A percentile compares a stretch with the other conserved stretches of the same genome.
phyloP scores from a whole-genome alignment of 2,113 vertebrate species.

The Bucco capensis region DNA sequence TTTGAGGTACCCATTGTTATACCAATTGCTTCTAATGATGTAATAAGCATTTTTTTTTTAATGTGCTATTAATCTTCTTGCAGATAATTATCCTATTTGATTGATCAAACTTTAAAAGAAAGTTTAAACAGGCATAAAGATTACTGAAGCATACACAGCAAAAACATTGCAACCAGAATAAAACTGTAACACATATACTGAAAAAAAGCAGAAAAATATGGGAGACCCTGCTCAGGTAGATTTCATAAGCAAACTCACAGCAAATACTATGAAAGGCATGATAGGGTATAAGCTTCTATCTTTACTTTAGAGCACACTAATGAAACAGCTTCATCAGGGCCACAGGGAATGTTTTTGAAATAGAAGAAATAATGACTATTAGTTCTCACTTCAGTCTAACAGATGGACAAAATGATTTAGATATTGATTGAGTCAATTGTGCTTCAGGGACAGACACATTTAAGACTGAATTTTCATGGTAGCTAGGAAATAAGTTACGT shows the following conservation, averaged over 20 bases:
- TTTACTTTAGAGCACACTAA: constrained; percentile 1
- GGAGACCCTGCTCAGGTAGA: neutral
- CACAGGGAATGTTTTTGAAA: neutral
- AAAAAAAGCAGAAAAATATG: neutral
- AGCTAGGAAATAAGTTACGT: neutral
- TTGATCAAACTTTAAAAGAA: constrained; percentile 13
- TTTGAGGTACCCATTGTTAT: neutral
- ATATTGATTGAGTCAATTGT: neutral
- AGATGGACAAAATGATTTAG: neutral
- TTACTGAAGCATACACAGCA: neutral
- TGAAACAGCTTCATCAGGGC: neutral
- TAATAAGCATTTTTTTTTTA: constrained; percentile 4
- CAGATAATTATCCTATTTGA: neutral
- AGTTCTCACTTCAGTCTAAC: neutral
- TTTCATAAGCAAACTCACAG: neutral
- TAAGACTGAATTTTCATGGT: neutral
- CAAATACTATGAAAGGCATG: neutral
- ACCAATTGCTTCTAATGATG: neutral
- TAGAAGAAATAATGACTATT: neutral
- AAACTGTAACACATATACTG: neutral
- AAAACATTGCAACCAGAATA: neutral
- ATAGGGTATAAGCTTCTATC: neutral
- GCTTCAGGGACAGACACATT: neutral
- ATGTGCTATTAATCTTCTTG: neutral
- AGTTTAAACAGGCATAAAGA: neutral